These are phyloP conservation scores for Hyperopisus bebe DNA, from an alignment of 2,113 vertebrate genomes.

Conservation along the genomic window DNA sequence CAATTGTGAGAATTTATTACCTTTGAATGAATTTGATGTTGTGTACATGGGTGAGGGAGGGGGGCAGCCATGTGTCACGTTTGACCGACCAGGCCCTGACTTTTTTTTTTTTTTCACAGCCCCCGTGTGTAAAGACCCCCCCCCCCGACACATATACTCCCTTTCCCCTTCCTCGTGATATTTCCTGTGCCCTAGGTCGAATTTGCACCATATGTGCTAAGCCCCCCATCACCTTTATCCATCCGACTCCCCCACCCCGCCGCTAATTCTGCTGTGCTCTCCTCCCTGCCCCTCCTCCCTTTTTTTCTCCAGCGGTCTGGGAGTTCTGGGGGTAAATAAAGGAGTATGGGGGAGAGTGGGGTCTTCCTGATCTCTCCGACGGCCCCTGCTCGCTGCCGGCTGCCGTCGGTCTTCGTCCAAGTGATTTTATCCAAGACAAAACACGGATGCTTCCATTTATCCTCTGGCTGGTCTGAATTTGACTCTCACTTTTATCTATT, in stretches of 20 bases:
- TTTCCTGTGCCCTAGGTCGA: background rate
- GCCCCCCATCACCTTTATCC: conserved; percentile 21
- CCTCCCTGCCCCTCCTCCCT: conserved; percentile 12
- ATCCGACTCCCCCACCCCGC: background rate
- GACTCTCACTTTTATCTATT: background rate
- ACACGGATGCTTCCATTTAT: background rate
- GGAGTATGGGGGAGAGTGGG: background rate
- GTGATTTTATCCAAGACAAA: conserved; percentile 6
- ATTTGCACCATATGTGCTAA: background rate
- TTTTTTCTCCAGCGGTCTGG: conserved; percentile 17
- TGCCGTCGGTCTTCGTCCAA: background rate
- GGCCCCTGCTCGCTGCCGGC: conserved; percentile 24
- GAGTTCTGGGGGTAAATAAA: background rate
- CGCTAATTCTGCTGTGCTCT: background rate
- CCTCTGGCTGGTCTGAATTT: background rate
- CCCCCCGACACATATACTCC: background rate
- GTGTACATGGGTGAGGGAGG: background rate
- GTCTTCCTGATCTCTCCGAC: background rate
- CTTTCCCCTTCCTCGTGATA: background rate
- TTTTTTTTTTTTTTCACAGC: background rate
- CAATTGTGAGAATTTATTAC: background rate
- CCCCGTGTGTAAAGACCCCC: too few species aligned
- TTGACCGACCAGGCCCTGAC: background rate
- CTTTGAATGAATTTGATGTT: background rate
- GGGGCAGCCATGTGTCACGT: background rate